These are phyloP conservation scores for Montipora foliosa DNA, from an alignment of 64 coral and sea anemone species.

Conservation along the genomic window DNA sequence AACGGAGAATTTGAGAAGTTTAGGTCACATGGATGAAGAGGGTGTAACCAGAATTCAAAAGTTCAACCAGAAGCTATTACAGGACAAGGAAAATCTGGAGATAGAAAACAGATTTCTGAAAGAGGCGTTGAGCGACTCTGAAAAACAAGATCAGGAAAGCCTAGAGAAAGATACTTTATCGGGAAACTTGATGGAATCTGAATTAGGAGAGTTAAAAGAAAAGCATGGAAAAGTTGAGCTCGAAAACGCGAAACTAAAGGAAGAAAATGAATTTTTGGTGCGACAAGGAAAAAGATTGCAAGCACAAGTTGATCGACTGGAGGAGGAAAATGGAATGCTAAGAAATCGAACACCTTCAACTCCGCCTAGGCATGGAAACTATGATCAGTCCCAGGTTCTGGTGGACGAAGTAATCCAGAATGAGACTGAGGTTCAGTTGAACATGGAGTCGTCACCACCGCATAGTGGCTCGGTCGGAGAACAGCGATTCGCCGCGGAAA, in stretches of 20 bases:
- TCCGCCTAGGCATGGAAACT: neutral
- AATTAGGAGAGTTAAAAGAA: conserved; percentile 53
- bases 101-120: conserved; percentile 74
- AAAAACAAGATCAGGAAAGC: conserved; percentile 61
- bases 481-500: conserved; percentile 66
- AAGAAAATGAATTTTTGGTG: conserved; percentile 70
- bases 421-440: conserved; percentile 30
- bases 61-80: conserved; percentile 24
- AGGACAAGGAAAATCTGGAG: conserved; percentile 68
- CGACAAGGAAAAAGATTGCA: conserved; percentile 76
- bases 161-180: conserved; percentile 27
- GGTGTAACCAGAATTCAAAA: conserved; percentile 19
- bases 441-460: conserved; percentile 30
- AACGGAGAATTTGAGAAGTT: conserved; percentile 80
- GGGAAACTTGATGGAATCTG: neutral
- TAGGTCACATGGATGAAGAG: neutral
- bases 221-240: conserved; percentile 38
- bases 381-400: conserved; percentile 2
- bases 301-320: conserved; percentile 73
- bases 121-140: conserved; percentile 59
- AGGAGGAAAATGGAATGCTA: conserved; percentile 60
- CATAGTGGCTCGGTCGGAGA: conserved; percentile 32
- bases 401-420: neutral
- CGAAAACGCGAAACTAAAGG: conserved; percentile 51
- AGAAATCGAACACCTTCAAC: conserved; percentile 4